Conservation (phyloP, 2,797 vertebrate species). For the Phrynocephalus forsythii region DNA sequence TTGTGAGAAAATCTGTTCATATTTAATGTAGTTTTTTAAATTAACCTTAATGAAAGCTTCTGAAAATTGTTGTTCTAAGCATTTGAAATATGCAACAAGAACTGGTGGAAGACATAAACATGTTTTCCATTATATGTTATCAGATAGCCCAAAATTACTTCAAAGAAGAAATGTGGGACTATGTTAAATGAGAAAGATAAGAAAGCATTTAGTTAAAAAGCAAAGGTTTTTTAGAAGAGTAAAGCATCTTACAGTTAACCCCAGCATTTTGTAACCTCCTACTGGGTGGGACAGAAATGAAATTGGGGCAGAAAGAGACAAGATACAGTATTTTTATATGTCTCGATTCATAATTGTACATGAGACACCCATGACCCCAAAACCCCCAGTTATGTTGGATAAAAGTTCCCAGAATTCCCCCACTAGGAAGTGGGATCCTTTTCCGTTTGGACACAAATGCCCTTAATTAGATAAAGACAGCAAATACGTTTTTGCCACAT, state of each 20-base stretch:
- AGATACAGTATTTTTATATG: not conserved
- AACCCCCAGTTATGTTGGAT: not conserved
- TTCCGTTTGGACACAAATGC: not conserved
- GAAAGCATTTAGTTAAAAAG: constrained; percentile 85
- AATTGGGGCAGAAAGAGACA: not conserved
- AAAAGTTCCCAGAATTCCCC: not conserved
- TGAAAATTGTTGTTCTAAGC: constrained; percentile 89
- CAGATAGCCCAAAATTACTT: constrained; percentile 87
- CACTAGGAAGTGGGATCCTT: not conserved
- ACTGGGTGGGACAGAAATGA: constrained; percentile 47
- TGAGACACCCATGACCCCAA: not conserved
- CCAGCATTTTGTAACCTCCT: constrained; percentile 77
- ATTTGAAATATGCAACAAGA: constrained; percentile 86
- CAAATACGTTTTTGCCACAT: constrained; percentile 35
- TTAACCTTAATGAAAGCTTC: constrained; percentile 88
- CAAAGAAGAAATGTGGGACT: constrained; percentile 84
- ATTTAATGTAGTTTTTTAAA: constrained; percentile 87
- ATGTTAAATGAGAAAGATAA: constrained; percentile 87
- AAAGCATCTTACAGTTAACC: constrained; percentile 79
- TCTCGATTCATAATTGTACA: not conserved
- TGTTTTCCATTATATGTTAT: constrained; percentile 89
- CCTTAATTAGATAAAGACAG: constrained; percentile 47
- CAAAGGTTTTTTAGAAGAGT: constrained; percentile 81
- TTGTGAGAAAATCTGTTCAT: constrained; percentile 88
- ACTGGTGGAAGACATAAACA: constrained; percentile 82